A percentile compares a stretch with the other conserved stretches of the same genome.
These are phyloP conservation scores for Acanthornis magna DNA, from an alignment of 2,797 vertebrate species.

Conservation along the genomic window DNA sequence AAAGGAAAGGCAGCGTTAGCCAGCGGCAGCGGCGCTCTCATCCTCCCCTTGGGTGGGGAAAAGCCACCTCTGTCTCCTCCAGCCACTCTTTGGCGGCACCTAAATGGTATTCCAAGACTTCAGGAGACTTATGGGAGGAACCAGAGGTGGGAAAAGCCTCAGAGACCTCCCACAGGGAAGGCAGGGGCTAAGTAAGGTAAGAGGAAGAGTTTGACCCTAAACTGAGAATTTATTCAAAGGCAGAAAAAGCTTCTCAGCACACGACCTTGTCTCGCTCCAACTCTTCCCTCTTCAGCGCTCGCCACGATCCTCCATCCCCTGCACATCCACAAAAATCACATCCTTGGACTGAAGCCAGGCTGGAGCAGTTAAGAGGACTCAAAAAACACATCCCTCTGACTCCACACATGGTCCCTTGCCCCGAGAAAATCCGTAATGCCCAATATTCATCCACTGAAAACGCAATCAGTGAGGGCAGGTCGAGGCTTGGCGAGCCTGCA, in stretches of 20 bases:
- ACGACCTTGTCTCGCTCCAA: neutral
- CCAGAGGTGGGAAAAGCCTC: neutral
- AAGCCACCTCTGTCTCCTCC: conserved; percentile 2
- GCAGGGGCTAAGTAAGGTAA: neutral
- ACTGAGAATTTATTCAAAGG: neutral
- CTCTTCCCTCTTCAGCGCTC: fast-evolving
- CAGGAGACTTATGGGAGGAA: neutral
- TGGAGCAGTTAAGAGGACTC: neutral
- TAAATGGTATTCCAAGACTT: neutral
- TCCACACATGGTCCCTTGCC: neutral
- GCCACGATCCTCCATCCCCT: neutral
- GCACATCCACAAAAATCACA: neutral
- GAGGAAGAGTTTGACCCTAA: neutral
- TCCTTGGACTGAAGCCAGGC: neutral
- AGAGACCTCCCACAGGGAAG: neutral
- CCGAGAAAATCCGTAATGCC: neutral
- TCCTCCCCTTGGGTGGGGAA: neutral
- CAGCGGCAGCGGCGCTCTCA: fast-evolving
- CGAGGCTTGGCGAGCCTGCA: neutral
- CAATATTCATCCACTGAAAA: neutral
- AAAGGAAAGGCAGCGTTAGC: neutral
- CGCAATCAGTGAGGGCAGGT: fast-evolving
- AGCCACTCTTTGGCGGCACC: neutral
- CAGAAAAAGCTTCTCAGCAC: neutral
- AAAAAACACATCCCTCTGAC: neutral